Evolutionary conservation across 2,113 vertebrate species (phyloP).

Genomic region (Labeo rohita): DNA sequence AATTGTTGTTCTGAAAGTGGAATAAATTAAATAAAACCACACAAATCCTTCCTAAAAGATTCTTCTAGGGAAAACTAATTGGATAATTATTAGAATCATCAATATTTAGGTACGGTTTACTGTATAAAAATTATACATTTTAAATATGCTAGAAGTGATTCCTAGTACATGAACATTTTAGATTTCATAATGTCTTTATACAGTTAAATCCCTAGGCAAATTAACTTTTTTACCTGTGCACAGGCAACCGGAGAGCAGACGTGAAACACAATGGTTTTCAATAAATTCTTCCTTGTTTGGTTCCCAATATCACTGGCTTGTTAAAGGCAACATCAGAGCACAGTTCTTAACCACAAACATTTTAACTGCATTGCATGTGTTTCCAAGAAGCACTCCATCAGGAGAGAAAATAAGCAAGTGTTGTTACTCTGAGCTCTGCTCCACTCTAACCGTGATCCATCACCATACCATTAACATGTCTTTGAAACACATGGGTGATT

Average conservation of each 20-base stretch:
- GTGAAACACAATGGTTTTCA: slow-evolving; percentile 16
- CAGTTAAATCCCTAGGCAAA: background rate
- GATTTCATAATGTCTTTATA: background rate
- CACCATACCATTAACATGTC: slow-evolving; percentile 27
- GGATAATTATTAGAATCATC: background rate
- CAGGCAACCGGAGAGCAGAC: background rate
- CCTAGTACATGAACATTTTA: background rate
- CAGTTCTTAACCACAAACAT: background rate
- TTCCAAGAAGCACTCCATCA: slow-evolving; percentile 12
- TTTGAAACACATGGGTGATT: slow-evolving; percentile 25
- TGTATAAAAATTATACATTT: too few species aligned
- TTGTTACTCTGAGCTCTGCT: slow-evolving; percentile 23
- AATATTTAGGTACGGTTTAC: too few species aligned
- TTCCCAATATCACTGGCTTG: background rate
- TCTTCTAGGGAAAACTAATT: background rate
- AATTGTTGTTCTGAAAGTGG: too few species aligned
- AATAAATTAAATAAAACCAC: background rate
- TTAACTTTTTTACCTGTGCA: background rate
- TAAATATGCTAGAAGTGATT: too few species aligned
- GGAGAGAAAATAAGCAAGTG: slow-evolving; percentile 8
- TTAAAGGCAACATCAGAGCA: slow-evolving; percentile 9
- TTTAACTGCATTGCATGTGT: background rate
- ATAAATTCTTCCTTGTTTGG: background rate
- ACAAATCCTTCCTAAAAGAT: background rate
- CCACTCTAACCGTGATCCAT: slow-evolving; percentile 16